Evolutionary conservation across 2,888 invertebrate species (phyloP), one percentile per base, ranked within the genome.

Genomic region (Labia minor): DNA sequence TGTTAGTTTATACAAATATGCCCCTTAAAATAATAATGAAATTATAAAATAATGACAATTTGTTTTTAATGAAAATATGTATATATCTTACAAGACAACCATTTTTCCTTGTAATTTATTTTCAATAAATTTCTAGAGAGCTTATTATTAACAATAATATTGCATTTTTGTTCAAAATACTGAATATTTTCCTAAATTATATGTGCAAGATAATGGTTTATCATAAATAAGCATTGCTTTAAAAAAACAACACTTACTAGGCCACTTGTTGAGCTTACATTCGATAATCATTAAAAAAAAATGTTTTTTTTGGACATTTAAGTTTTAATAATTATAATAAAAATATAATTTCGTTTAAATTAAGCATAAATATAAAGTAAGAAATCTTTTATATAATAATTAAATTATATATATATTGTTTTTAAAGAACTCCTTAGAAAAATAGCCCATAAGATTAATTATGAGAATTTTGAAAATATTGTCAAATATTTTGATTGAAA

Each of bases 151-250:
- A 68, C 68, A 68, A 67, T 67, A 67, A 68, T 68, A 68, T 68
- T 68, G 68, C 68, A 65, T 65, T 66, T 66, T 68, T 68, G 65
- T 67, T 67, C 63, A 68, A 68, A 68, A 68, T 68, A 68, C 68
- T 68, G 68, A 67, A 68, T 66, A 68, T 63, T 61, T 65, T 67
- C 66, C 66, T 68, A 49, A 26, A 68, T 49, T 63, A 66, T 66
- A 68, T 66, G 65, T 66, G 68, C 66, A 68, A 63, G 49, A 49
- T 49, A 16, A 26, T 26, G 3, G 26, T 6, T 49, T 49, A 49
- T 49, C 49, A 49, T 49, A 49, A 11, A 49, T 8, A n/a, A 49
- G 49, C n/a, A 49, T 49, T 49, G 49, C 26, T 49, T 49, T 49
- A 49, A 8, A 49, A n/a, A 16, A 49, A 49, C 49, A 49, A 49